phyloP scores from a whole-genome alignment of 2,113 vertebrate genomes.

The Cheilinus undulatus region DNA sequence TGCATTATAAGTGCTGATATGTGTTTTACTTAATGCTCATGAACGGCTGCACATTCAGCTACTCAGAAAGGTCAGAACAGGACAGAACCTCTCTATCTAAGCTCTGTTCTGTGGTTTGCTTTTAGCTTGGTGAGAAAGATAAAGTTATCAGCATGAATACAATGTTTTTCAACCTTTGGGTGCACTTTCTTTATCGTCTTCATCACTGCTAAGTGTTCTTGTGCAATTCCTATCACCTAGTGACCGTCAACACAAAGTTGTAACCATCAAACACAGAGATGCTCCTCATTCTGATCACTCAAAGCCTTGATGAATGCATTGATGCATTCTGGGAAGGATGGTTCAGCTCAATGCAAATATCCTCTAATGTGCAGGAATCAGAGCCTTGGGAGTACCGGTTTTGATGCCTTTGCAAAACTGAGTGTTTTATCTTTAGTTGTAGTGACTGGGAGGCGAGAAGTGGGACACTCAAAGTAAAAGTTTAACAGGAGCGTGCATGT shows the following conservation, averaged over 20 bases:
- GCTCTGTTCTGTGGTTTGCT: slow-evolving; percentile 7
- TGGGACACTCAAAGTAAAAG: no score
- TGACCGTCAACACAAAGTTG: no score
- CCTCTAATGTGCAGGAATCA: background rate
- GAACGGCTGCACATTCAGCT: background rate
- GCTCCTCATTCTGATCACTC: no score
- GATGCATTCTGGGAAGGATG: no score
- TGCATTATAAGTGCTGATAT: slow-evolving; percentile 6
- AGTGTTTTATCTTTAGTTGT: background rate
- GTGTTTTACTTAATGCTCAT: no score
- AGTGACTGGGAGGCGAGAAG: no score
- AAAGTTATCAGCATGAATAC: background rate
- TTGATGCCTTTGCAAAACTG: background rate
- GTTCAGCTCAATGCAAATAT: background rate
- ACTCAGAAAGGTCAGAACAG: background rate
- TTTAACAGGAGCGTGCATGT: no score
- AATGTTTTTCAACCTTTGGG: background rate
- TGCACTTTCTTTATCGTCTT: background rate
- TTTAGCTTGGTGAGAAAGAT: background rate
- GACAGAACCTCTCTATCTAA: background rate
- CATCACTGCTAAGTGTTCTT: background rate
- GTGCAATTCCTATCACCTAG: no score
- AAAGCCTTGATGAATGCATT: no score
- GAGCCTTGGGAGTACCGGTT: background rate
- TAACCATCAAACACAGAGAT: background rate